Evolutionary conservation across 2,113 vertebrate species (phyloP), one percentile per base, ranked within the genome.

Genomic region (Salvelinus sp.): DNA sequence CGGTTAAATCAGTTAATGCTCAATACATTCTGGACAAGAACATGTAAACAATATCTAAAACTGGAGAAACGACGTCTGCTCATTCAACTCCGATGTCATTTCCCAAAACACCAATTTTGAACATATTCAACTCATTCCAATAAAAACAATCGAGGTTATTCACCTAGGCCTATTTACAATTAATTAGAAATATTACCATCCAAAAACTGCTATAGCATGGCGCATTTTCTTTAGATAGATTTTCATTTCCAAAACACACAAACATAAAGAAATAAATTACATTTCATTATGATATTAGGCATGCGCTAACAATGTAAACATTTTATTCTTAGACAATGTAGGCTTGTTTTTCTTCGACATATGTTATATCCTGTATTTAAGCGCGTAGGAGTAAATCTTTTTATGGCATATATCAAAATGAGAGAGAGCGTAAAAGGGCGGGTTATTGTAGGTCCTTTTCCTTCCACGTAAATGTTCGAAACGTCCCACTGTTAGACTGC

Each of bases 271-370:
- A 89, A 76, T 76, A 81, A 81, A 83, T 65, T 4, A 72, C 44
- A 70, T 79, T 70, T 82, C 10, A 58, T n/a, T 69, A 87, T 73
- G 70, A 87, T 75, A 86, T 67, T 77, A 86, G 63, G 86, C 91
- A 92, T 93, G 91, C 93, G 85, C 77, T 83, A 83, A 88, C 79
- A 73, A 80, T 92, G 91, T 93, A 92, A 93, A 92, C 90, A 91
- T 90, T 65, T 65, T 62, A 81, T 74, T 75, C 72, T 66, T 63
- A 73, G 76, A 81, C 18, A 79, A 76, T 48, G 74, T 38, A 70
- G 71, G 58, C 12, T 62, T n/a, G 54, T 62, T 62, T 9, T 20
- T 62, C 5, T 20, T 62, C 6, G 6, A 62, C 18, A 62, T 6
- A 22, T 62, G 58, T 7, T 62, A 23, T 62, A 23, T 60, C 58